phyloP scores from a whole-genome alignment of 2,797 vertebrate species.

The Leptatherina wallacei region DNA sequence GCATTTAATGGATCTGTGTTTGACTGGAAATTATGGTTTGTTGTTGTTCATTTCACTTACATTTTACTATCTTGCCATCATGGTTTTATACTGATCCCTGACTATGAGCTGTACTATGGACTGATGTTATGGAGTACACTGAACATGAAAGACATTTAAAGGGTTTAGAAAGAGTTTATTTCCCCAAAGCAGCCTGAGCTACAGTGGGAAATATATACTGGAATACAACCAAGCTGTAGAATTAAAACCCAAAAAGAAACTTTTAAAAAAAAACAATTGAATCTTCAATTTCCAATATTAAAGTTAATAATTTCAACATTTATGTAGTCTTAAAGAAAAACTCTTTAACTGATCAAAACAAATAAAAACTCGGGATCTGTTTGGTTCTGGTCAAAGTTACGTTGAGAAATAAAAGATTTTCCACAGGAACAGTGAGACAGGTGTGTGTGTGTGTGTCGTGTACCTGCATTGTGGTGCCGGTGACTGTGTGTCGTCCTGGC shows the following conservation, averaged over 20 bases:
- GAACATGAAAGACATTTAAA: too few species aligned
- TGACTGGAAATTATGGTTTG: too few species aligned
- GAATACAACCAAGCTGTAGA: background rate
- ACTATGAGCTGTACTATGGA: too few species aligned
- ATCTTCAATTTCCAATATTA: background rate
- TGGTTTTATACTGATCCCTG: too few species aligned
- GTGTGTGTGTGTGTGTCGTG: background rate
- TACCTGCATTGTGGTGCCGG: constrained; percentile 82
- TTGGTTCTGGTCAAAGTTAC: background rate
- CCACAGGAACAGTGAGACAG: background rate
- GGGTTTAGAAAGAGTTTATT: too few species aligned
- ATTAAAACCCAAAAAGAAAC: too few species aligned
- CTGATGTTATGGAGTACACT: too few species aligned
- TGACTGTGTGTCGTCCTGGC: constrained; percentile 80
- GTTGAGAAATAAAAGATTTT: background rate
- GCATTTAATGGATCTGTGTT: too few species aligned
- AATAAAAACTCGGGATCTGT: constrained; percentile 1
- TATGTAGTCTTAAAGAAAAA: background rate
- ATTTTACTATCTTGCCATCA: too few species aligned
- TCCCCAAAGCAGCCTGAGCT: background rate
- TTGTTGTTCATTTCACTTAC: too few species aligned
- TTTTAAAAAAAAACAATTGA: background rate
- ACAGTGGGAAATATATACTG: background rate
- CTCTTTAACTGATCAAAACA: background rate
- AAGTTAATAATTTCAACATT: background rate